Percentiles rank a stretch among this genome's conserved stretches.
Conservation (phyloP, 2,888 invertebrate species). For the Pegoplata infirma region DNA sequence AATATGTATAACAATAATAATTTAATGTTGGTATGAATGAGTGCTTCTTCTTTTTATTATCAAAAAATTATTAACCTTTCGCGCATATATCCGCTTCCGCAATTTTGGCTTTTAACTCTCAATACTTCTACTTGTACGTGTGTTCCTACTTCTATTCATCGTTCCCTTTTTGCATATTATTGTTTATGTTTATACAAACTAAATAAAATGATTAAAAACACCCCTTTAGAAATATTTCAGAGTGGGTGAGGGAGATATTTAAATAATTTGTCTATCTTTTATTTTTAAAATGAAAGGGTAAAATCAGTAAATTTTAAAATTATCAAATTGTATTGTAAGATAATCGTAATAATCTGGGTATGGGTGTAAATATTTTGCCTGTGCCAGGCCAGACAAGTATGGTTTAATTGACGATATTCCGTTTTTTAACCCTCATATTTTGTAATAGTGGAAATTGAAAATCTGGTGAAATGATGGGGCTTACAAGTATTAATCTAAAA, state of each 20-base stretch:
- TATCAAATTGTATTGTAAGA: conserved; percentile 64
- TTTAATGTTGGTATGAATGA: conserved; percentile 52
- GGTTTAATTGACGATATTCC: neutral
- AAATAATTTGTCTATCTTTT: conserved; percentile 42
- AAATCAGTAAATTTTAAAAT: conserved; percentile 64
- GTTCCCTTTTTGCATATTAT: conserved; percentile 2
- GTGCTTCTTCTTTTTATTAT: conserved; percentile 35
- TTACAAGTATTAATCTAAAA: too few relatives aligned
- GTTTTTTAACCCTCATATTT: neutral
- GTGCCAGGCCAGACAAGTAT: neutral
- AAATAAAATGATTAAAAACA: conserved; percentile 52
- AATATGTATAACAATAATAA: neutral
- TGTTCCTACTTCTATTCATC: conserved; percentile 2
- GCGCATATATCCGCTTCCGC: conserved; percentile 69
- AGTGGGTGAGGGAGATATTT: conserved; percentile 12
- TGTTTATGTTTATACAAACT: conserved; percentile 38
- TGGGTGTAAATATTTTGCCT: neutral
- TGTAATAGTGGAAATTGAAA: too few relatives aligned
- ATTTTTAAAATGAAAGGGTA: conserved; percentile 44
- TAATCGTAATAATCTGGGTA: neutral
- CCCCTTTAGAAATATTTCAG: conserved; percentile 20
- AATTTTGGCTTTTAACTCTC: conserved; percentile 61
- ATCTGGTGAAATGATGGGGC: too few relatives aligned
- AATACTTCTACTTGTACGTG: conserved; percentile 2
- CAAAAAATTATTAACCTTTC: conserved; percentile 69